Conservation (phyloP, 2,797 vertebrate genomes). For the Phoxinus dragarum region DNA sequence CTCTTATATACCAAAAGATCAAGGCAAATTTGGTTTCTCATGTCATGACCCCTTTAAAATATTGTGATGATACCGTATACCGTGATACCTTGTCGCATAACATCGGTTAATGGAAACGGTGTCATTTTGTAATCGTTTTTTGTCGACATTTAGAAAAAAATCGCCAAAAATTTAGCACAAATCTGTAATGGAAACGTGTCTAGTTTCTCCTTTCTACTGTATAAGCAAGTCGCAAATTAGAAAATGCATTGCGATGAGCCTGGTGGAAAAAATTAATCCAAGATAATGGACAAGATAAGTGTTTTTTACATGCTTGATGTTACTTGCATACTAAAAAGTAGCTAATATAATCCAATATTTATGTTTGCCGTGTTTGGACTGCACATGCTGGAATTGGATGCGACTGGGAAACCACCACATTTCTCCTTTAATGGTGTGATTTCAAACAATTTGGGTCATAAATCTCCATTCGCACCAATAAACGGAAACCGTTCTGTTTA, state of each 20-base stretch:
- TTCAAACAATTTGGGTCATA: slow-evolving; percentile 25
- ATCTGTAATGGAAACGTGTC: too few species aligned
- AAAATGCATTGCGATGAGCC: background rate
- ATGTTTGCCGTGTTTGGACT: background rate
- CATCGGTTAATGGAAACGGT: too few species aligned
- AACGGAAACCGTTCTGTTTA: slow-evolving; percentile 26
- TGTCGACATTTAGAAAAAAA: too few species aligned
- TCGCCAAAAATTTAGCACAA: too few species aligned
- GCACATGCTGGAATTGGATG: background rate
- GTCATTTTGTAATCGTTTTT: too few species aligned
- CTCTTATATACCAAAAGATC: too few species aligned
- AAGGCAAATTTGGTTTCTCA: too few species aligned
- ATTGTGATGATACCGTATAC: too few species aligned
- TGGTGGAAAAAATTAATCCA: background rate
- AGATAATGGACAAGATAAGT: background rate
- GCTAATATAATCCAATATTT: background rate
- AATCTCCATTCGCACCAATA: background rate
- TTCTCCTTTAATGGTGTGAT: background rate
- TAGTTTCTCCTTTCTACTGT: too few species aligned
- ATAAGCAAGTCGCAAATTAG: too few species aligned
- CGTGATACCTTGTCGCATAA: too few species aligned
- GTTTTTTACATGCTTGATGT: background rate
- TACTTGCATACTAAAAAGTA: background rate
- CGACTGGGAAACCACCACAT: slow-evolving; percentile 2
- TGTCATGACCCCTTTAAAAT: too few species aligned